These are phyloP conservation scores for Neomorphus geoffroyi DNA, from an alignment of 2,797 vertebrate species.

Conservation along the genomic window DNA sequence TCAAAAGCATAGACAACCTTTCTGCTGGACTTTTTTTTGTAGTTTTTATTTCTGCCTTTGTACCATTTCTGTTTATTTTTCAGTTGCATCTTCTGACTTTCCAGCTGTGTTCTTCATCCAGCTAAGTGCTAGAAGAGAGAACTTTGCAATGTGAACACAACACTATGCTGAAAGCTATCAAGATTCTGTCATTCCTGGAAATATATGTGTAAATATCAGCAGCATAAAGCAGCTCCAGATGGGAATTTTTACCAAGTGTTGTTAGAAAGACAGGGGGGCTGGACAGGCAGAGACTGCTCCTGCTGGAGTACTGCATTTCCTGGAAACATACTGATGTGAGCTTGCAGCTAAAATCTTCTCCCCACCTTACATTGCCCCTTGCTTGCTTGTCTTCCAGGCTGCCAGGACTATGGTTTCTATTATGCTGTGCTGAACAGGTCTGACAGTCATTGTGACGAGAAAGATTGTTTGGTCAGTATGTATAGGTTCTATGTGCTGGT, in stretches of 20 bases:
- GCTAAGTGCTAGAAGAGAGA: not conserved
- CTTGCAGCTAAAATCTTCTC: not conserved
- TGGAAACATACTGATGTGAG: not conserved
- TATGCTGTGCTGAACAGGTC: not conserved
- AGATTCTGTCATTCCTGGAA: not conserved
- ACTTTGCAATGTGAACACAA: not conserved
- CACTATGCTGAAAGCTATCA: not conserved
- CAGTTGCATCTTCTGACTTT: not conserved
- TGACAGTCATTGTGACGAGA: not conserved
- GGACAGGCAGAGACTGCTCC: not conserved
- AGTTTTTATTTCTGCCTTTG: not conserved
- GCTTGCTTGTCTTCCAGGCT: not conserved
- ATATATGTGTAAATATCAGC: not conserved
- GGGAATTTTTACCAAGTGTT: not conserved
- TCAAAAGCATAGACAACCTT: not conserved
- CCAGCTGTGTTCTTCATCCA: not conserved
- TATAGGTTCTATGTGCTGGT: not conserved
- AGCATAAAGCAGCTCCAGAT: not conserved
- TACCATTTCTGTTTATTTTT: not conserved
- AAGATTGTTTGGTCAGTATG: not conserved
- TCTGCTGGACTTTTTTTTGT: not conserved
- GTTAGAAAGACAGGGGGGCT: not conserved
- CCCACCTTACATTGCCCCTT: not conserved
- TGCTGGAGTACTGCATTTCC: not conserved
- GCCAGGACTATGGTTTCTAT: not conserved